These are phyloP conservation scores for Phymastichus coffea DNA, from an alignment of 1,140 invertebrate species.

Conservation along the genomic window DNA sequence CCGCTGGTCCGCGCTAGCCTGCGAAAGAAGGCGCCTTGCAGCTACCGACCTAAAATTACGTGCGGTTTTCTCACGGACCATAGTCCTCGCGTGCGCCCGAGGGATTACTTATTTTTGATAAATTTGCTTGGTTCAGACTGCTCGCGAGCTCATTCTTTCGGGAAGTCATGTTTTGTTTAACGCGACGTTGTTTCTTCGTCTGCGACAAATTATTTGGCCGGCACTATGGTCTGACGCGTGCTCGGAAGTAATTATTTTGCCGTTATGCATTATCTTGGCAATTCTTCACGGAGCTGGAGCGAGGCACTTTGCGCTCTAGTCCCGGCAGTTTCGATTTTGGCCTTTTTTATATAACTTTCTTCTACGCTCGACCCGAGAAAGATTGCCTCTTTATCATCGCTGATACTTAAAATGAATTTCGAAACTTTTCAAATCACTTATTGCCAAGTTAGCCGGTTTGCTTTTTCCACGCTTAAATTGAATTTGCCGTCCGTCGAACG, in stretches of 20 bases:
- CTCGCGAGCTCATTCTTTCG: constrained; percentile 9
- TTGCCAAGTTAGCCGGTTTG: background rate
- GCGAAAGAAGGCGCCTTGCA: too few species aligned
- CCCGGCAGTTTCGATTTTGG: background rate
- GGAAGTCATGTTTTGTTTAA: background rate
- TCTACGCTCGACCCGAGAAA: background rate
- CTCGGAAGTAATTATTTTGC: constrained; percentile 16
- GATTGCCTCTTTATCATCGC: constrained; percentile 16
- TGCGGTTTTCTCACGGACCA: too few species aligned
- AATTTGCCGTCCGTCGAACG: background rate
- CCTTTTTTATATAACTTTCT: background rate
- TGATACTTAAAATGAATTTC: constrained; percentile 12
- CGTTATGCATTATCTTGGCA: constrained; percentile 3
- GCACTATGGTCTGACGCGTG: background rate
- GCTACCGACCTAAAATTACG: too few species aligned
- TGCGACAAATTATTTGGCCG: too few species aligned
- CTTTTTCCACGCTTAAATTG: background rate
- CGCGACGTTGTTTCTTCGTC: too few species aligned
- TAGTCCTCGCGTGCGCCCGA: too few species aligned
- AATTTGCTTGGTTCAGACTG: too few species aligned
- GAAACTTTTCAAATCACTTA: constrained; percentile 18
- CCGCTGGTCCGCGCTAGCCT: too few species aligned
- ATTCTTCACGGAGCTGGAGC: constrained; percentile 17
- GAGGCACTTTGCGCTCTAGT: too few species aligned
- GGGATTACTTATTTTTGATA: too few species aligned